Conservation (phyloP, 2,113 vertebrate species). For the Triplophysa siluroides region DNA sequence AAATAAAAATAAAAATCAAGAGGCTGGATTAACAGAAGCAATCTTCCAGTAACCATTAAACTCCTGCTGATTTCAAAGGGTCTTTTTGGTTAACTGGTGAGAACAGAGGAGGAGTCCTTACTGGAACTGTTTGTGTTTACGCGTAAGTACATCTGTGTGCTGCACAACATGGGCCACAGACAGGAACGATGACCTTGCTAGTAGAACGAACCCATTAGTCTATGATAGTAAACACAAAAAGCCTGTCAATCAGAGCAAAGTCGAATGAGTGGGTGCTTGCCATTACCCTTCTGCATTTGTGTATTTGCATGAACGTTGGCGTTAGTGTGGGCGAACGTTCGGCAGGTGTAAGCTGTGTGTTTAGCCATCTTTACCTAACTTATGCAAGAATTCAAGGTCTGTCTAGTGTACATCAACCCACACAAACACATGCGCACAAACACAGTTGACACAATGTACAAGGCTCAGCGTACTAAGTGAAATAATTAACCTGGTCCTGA, state of each 20-base stretch:
- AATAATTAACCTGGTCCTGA: constrained; percentile 19
- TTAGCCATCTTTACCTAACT: constrained; percentile 41
- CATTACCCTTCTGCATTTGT: background rate
- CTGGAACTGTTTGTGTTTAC: constrained; percentile 33
- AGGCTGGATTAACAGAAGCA: constrained; percentile 15
- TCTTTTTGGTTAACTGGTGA: constrained; percentile 35
- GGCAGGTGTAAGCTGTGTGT: constrained; percentile 5
- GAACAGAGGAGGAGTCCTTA: constrained; percentile 41
- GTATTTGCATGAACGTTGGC: constrained; percentile 1
- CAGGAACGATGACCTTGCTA: background rate
- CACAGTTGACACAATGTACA: constrained; percentile 11
- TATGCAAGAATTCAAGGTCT: constrained; percentile 34
- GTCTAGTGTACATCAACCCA: constrained; percentile 12
- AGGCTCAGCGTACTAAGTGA: background rate
- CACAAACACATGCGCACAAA: constrained; percentile 3
- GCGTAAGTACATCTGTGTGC: background rate
- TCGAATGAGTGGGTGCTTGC: constrained; percentile 26
- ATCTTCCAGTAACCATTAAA: constrained; percentile 30
- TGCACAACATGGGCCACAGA: constrained; percentile 6
- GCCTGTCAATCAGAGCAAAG: constrained; percentile 41
- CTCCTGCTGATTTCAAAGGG: constrained; percentile 44
- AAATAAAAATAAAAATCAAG: background rate
- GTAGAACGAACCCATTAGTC: constrained; percentile 32
- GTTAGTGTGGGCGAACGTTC: background rate
- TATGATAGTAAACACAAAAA: constrained; percentile 24